Evolutionary conservation across 2,888 invertebrate genomes (phyloP).

Genomic region (Panopea generosa): DNA sequence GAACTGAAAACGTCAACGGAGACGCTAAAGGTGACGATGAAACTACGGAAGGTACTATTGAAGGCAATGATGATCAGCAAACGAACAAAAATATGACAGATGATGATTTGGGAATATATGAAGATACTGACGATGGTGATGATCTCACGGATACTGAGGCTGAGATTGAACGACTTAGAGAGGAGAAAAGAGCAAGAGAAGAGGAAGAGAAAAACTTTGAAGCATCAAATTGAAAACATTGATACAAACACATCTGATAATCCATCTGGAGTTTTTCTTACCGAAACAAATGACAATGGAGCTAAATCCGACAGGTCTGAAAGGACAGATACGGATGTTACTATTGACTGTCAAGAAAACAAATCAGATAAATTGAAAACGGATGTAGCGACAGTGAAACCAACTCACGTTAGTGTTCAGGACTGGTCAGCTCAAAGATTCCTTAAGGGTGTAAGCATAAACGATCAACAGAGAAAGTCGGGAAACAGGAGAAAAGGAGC

Average conservation of each 20-base stretch:
- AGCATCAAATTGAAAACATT: not conserved
- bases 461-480: too few species aligned
- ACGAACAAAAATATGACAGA: constrained; percentile 14
- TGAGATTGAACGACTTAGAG: constrained; percentile 43
- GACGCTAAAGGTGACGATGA: not conserved
- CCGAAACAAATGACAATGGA: too few species aligned
- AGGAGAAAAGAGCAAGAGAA: constrained; percentile 45
- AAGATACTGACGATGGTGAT: constrained; percentile 59
- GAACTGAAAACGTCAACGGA: not conserved
- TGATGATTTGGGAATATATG: constrained; percentile 60
- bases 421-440: not conserved
- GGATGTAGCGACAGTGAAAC: too few species aligned
- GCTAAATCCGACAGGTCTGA: too few species aligned
- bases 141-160: constrained; percentile 55
- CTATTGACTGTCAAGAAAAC: too few species aligned
- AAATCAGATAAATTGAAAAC: too few species aligned
- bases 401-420: not conserved
- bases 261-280: too few species aligned
- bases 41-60: not conserved
- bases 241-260: too few species aligned
- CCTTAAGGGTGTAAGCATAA: too few species aligned
- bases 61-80: not conserved
- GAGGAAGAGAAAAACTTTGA: constrained; percentile 33
- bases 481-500: not conserved
- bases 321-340: too few species aligned